phyloP scores from a whole-genome alignment of 2,797 vertebrate genomes.

The Sebastes aleutianus region DNA sequence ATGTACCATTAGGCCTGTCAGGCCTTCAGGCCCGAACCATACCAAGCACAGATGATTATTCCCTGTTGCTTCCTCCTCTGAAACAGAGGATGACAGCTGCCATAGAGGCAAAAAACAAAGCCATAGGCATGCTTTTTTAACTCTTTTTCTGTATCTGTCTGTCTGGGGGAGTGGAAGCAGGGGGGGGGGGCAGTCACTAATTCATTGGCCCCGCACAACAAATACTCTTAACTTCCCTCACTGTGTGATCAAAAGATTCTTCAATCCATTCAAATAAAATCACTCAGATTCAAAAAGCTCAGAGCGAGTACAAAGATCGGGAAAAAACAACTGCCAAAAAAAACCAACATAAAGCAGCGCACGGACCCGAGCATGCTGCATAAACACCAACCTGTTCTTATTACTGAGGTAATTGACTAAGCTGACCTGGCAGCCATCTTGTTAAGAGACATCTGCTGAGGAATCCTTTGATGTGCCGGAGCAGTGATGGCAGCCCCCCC shows the following conservation, averaged over 20 bases:
- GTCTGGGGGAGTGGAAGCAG: neutral
- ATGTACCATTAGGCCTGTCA: conserved; percentile 64
- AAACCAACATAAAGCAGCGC: neutral
- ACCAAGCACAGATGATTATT: conserved; percentile 63
- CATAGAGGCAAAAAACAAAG: conserved; percentile 53
- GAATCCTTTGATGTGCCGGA: conserved; percentile 68
- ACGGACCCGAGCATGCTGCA: neutral
- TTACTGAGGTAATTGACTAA: conserved; percentile 57
- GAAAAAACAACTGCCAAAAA: conserved; percentile 2
- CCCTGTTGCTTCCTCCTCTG: conserved; percentile 48
- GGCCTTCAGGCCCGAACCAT: conserved; percentile 65
- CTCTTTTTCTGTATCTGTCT: neutral
- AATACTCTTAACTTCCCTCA: neutral
- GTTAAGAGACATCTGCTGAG: conserved; percentile 70
- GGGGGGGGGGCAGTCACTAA: conserved; percentile 1
- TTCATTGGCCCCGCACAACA: conserved; percentile 1
- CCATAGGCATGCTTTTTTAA: conserved; percentile 26
- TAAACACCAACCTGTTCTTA: conserved; percentile 41
- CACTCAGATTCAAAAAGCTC: conserved; percentile 13
- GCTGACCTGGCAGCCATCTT: conserved; percentile 71
- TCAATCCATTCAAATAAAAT: conserved; percentile 18
- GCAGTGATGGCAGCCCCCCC: conserved; percentile 43
- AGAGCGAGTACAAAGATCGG: conserved; percentile 17
- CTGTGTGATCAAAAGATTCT: conserved; percentile 25
- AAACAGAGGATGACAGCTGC: conserved; percentile 68